Conservation (phyloP, 2,888 invertebrate genomes). For the Hymenopus coronatus region DNA sequence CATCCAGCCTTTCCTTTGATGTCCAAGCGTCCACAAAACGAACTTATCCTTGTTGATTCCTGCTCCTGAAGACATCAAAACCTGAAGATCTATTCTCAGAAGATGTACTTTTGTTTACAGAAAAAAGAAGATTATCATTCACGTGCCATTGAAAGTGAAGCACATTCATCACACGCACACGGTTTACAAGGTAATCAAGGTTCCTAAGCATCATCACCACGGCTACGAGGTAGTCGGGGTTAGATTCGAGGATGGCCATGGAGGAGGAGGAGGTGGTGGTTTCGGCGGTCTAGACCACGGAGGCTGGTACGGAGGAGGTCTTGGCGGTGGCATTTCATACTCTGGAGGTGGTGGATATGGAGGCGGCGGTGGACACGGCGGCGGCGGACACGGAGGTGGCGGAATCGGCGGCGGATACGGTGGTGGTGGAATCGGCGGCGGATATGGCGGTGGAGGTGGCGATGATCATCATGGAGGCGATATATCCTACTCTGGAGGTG, state of each 20-base stretch:
- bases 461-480: slow-evolving; percentile 10
- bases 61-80: no score
- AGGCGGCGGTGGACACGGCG: slow-evolving; percentile 28
- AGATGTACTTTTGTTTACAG: slow-evolving; percentile 10
- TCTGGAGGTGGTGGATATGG: slow-evolving; percentile 46
- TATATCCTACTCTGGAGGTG: slow-evolving; percentile 30
- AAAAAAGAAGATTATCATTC: slow-evolving; percentile 57
- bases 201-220: slow-evolving; percentile 52
- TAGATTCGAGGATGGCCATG: slow-evolving; percentile 28
- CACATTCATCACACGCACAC: slow-evolving; percentile 77
- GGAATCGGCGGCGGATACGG: slow-evolving; percentile 49
- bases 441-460: slow-evolving; percentile 40
- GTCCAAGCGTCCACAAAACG: no score
- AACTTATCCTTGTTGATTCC: no score
- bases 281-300: slow-evolving; percentile 44
- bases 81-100: no score
- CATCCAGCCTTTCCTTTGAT: no score
- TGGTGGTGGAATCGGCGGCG: slow-evolving; percentile 43
- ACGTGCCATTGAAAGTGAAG: slow-evolving; percentile 74
- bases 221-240: slow-evolving; percentile 45
- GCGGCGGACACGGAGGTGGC: slow-evolving; percentile 32
- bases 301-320: slow-evolving; percentile 46
- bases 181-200: slow-evolving; percentile 67
- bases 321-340: slow-evolving; percentile 28
- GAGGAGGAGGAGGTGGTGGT: slow-evolving; percentile 44